Evolutionary conservation across 2,113 vertebrate genomes (phyloP).

Genomic region (Ibidorhyncha struthersii): DNA sequence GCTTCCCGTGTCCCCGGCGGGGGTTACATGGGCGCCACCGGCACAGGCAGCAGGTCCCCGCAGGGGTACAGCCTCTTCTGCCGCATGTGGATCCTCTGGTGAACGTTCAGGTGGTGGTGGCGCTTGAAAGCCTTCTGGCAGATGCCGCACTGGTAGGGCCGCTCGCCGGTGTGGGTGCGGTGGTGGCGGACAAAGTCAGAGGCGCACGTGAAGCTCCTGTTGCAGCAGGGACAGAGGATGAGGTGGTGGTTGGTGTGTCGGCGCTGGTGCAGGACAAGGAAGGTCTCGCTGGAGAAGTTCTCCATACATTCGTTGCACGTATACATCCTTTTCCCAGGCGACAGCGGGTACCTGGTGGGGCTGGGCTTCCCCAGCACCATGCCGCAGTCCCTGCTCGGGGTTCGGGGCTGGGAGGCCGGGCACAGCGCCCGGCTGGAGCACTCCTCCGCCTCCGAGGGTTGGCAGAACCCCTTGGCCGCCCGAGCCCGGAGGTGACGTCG

Average conservation of each 20-base stretch:
- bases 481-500: not conserved
- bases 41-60: rapidly evolving
- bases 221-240: slow-evolving; percentile 35
- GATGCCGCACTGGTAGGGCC: not conserved
- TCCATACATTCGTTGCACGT: not conserved
- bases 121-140: slow-evolving; percentile 39
- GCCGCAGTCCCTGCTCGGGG: rapidly evolving
- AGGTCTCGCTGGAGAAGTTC: slow-evolving; percentile 38
- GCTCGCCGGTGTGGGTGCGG: not conserved
- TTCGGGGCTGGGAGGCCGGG: rapidly evolving
- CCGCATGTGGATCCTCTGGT: not conserved
- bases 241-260: not conserved
- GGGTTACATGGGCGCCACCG: rapidly evolving
- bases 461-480: not conserved
- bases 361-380: not conserved
- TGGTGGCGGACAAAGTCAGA: not conserved
- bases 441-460: not conserved
- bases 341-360: rapidly evolving
- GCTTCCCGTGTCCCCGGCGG: rapidly evolving
- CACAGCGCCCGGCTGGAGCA: rapidly evolving
- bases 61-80: not conserved
- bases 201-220: not conserved
- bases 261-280: slow-evolving; percentile 13
- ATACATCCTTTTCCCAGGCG: not conserved
- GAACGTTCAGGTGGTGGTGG: not conserved